Conservation (phyloP, 2,113 vertebrate genomes). For the Abramis brama region DNA sequence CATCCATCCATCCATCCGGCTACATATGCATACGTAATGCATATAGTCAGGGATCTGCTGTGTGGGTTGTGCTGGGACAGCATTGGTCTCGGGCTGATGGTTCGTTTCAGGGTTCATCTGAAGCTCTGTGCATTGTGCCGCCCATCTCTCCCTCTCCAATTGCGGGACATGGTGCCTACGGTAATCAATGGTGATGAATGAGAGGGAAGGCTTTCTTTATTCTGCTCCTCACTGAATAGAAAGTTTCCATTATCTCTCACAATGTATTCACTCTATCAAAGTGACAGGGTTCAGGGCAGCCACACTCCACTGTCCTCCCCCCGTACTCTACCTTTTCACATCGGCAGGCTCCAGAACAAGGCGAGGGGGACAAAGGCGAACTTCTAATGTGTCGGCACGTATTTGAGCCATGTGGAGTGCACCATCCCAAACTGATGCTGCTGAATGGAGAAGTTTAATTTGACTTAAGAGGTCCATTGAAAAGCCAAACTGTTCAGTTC, state of each 20-base stretch:
- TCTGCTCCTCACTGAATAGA: slow-evolving; percentile 86
- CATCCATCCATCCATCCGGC: too few species aligned
- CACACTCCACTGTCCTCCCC: slow-evolving; percentile 83
- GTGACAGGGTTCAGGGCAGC: slow-evolving; percentile 85
- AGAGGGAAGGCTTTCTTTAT: slow-evolving; percentile 89
- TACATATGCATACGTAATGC: neutral
- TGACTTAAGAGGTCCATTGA: neutral
- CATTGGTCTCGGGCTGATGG: neutral
- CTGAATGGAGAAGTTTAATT: neutral
- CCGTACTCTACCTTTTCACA: slow-evolving; percentile 74
- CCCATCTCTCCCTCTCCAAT: slow-evolving; percentile 44
- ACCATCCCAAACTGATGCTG: neutral
- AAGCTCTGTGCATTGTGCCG: slow-evolving; percentile 4
- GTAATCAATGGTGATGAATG: slow-evolving; percentile 94
- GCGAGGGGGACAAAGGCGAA: slow-evolving; percentile 1
- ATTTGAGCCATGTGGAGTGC: slow-evolving; percentile 64
- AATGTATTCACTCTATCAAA: slow-evolving; percentile 97
- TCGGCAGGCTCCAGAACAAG: slow-evolving; percentile 64
- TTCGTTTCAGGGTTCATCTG: slow-evolving; percentile 9
- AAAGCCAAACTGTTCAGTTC: neutral
- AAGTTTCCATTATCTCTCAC: slow-evolving; percentile 96
- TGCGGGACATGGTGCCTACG: slow-evolving; percentile 76
- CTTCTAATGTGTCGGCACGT: slow-evolving; percentile 64
- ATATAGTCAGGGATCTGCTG: neutral
- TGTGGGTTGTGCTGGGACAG: neutral